phyloP scores from a whole-genome alignment of 2,113 vertebrate species.

The Cinclus cinclus region DNA sequence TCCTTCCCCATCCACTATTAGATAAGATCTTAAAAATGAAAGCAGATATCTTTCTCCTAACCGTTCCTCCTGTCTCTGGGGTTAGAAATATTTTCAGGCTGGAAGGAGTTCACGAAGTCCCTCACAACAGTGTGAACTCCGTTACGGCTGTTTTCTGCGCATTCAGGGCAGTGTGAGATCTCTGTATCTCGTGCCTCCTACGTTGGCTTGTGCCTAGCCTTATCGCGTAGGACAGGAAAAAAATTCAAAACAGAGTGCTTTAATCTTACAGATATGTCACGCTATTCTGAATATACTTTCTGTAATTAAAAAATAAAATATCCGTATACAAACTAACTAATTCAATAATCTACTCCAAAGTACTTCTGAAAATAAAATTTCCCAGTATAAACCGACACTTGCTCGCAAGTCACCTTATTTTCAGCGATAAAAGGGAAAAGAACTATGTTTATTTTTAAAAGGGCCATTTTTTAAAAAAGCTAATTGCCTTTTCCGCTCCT shows the following conservation, averaged over 20 bases:
- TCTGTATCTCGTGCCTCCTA: not conserved
- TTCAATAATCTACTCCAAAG: not conserved
- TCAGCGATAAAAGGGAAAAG: not conserved
- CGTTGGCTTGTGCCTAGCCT: not conserved
- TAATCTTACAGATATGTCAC: not conserved
- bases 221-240: fast-evolving
- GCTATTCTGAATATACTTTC: not conserved
- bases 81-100: not conserved
- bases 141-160: not conserved
- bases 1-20: not conserved
- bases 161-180: not conserved
- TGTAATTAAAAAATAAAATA: not conserved
- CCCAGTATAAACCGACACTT: fast-evolving
- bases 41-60: not conserved
- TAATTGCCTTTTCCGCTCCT: not conserved
- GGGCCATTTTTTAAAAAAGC: not conserved
- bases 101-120: not conserved
- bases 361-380: not conserved
- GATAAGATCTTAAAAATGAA: not conserved
- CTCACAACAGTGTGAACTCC: not conserved
- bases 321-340: not conserved
- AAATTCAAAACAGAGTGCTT: not conserved
- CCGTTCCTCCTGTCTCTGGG: fast-evolving
- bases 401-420: not conserved
- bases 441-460: not conserved